A percentile compares a stretch with the other conserved stretches of the same genome.
These are phyloP conservation scores for Jordanella pulchra DNA, from an alignment of 2,797 vertebrate species.

Conservation along the genomic window DNA sequence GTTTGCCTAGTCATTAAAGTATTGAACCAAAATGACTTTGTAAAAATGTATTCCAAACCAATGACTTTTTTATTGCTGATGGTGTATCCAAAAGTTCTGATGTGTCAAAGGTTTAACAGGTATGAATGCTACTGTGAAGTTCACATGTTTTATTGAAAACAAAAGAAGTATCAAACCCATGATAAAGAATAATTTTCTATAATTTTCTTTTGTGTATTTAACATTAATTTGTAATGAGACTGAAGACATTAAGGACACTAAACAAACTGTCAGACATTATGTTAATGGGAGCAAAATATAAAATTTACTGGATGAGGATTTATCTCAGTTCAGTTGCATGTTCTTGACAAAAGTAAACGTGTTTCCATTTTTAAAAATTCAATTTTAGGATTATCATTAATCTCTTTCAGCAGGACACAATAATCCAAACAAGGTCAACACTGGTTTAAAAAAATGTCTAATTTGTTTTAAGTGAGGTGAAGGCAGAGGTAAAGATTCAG, in stretches of 20 bases:
- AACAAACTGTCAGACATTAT: slow-evolving; percentile 15
- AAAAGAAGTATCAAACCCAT: slow-evolving; percentile 6
- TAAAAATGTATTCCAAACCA: neutral
- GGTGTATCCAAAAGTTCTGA: too few relatives aligned
- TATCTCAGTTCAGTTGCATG: slow-evolving; percentile 21
- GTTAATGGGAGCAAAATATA: slow-evolving; percentile 28
- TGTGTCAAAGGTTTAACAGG: neutral
- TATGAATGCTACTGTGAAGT: neutral
- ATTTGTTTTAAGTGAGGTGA: too few relatives aligned
- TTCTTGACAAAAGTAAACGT: neutral
- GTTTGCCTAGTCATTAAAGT: neutral
- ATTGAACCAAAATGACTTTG: neutral
- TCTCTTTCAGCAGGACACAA: neutral
- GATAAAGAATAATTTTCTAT: slow-evolving; percentile 36
- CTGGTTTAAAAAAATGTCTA: too few relatives aligned
- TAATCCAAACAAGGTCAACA: too few relatives aligned
- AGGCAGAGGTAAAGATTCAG: too few relatives aligned
- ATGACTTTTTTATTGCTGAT: too few relatives aligned
- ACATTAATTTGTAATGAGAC: slow-evolving; percentile 21
- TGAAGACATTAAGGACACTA: slow-evolving; percentile 30
- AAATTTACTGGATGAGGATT: slow-evolving; percentile 21
- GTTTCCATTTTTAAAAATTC: slow-evolving; percentile 6
- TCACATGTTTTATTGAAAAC: too few relatives aligned
- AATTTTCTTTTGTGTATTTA: slow-evolving; percentile 35
- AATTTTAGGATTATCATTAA: neutral